These are phyloP conservation scores for Caranx melampygus DNA, from an alignment of 2,113 vertebrate genomes.

Conservation along the genomic window DNA sequence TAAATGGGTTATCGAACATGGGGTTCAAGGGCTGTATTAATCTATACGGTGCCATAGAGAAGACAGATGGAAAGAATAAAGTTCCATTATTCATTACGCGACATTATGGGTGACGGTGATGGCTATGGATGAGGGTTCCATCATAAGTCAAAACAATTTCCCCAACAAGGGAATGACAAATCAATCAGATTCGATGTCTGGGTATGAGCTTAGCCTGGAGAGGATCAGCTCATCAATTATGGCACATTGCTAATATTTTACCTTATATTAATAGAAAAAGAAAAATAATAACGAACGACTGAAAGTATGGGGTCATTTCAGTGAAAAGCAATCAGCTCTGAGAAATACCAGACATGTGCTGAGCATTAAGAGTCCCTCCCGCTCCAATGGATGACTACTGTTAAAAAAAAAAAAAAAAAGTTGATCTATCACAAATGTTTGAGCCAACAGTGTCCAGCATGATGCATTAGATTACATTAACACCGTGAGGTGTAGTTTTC, in stretches of 20 bases:
- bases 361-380: background rate
- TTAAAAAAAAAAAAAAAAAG: no score
- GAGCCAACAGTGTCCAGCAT: no score
- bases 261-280: conserved; percentile 20
- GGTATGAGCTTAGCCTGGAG: conserved; percentile 28
- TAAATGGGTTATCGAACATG: conserved; percentile 76
- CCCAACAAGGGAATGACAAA: conserved; percentile 62
- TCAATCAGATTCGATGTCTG: conserved; percentile 52
- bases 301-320: conserved; percentile 14
- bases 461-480: no score
- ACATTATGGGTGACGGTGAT: conserved; percentile 66
- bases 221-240: conserved; percentile 37
- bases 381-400: background rate
- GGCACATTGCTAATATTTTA: conserved; percentile 13
- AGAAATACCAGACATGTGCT: background rate
- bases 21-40: conserved; percentile 56
- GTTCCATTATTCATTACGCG: conserved; percentile 58
- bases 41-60: conserved; percentile 44
- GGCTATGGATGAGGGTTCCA: conserved; percentile 58
- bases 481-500: no score
- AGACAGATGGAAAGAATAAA: conserved; percentile 54
- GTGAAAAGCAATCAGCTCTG: conserved; percentile 5
- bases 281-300: background rate
- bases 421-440: no score
- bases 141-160: conserved; percentile 67